Conservation (phyloP, 2,797 vertebrate species). For the Sphenopsis melanotis region DNA sequence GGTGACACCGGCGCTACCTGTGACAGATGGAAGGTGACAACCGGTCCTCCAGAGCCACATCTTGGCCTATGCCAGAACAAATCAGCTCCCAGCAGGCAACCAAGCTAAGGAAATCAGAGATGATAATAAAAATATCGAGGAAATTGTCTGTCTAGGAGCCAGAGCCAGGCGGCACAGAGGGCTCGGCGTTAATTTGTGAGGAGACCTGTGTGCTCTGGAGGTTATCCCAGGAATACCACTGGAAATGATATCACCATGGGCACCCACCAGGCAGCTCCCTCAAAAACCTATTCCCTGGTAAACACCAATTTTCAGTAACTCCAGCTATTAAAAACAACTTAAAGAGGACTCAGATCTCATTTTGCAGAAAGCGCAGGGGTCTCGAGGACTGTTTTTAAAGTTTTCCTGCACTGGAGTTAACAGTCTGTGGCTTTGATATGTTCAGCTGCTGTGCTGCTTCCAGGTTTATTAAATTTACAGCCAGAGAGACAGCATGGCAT, state of each 20-base stretch:
- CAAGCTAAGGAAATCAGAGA: constrained; percentile 13
- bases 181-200: constrained; percentile 10
- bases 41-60: neutral
- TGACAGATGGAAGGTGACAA: neutral
- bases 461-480: constrained; percentile 57
- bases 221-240: neutral
- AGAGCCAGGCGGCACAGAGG: neutral
- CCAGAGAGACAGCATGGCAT: constrained; percentile 17
- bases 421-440: neutral
- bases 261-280: constrained; percentile 51
- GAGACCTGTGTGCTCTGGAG: neutral
- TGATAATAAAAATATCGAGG: constrained; percentile 20
- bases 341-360: constrained; percentile 69
- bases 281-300: constrained; percentile 34
- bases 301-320: constrained; percentile 62
- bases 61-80: neutral
- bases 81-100: neutral
- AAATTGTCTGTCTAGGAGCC: neutral
- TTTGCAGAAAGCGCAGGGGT: constrained; percentile 53
- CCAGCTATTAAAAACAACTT: constrained; percentile 75
- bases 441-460: constrained; percentile 32
- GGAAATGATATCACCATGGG: constrained; percentile 28
- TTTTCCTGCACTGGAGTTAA: constrained; percentile 28
- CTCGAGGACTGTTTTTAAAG: constrained; percentile 50
- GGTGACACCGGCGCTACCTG: neutral